These are phyloP conservation scores for Sciurus niger DNA, from an alignment of 2,113 vertebrate species.

Conservation along the genomic window DNA sequence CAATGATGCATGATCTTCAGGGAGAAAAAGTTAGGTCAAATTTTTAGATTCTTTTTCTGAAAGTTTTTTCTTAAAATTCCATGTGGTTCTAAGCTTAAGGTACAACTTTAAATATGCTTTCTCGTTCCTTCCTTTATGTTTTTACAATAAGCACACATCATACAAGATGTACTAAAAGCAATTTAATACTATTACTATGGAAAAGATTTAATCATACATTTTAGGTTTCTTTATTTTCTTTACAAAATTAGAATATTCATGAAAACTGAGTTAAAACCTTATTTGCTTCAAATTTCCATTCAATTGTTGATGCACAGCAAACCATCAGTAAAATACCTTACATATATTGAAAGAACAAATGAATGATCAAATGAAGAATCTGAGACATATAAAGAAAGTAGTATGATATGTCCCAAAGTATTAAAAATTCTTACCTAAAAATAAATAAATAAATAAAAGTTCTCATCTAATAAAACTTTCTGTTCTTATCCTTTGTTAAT, in stretches of 20 bases:
- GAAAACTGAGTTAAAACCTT: neutral
- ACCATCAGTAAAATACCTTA: neutral
- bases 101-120: neutral
- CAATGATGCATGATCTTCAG: neutral
- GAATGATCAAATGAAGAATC: neutral
- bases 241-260: neutral
- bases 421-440: neutral
- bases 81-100: neutral
- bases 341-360: neutral
- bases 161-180: neutral
- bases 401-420: neutral
- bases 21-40: neutral
- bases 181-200: neutral
- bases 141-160: neutral
- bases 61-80: slow-evolving; percentile 1
- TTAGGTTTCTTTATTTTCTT: neutral
- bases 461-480: neutral
- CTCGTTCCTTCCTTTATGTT: neutral
- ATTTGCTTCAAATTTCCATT: neutral
- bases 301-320: neutral
- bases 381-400: neutral
- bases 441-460: neutral
- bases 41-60: neutral
- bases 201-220: neutral
- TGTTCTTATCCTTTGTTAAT: neutral